Evolutionary conservation across 2,888 invertebrate genomes (phyloP).

Genomic region (Hemistola chrysoprasaria): DNA sequence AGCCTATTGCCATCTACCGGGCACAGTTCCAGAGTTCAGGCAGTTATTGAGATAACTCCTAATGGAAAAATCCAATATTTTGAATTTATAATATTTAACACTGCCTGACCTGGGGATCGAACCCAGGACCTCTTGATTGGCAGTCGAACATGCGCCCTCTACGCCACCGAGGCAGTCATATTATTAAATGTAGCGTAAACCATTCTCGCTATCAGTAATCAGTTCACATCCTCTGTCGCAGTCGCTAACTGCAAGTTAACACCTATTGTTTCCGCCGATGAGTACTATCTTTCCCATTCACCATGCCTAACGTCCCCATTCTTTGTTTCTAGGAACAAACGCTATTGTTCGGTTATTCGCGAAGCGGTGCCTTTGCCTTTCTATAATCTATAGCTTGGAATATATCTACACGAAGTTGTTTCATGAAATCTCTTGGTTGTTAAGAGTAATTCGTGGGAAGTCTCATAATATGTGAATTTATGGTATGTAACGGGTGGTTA

Average conservation of each 20-base stretch:
- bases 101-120: no score
- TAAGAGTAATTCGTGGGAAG: slow-evolving; percentile 17
- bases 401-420: slow-evolving; percentile 43
- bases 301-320: slow-evolving; percentile 46
- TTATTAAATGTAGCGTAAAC: slow-evolving; percentile 23
- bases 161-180: no score
- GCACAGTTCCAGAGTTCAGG: no score
- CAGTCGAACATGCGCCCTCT: no score
- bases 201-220: slow-evolving; percentile 41
- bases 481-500: slow-evolving; percentile 3
- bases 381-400: no score
- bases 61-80: no score
- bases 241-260: slow-evolving; percentile 56
- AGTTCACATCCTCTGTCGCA: slow-evolving; percentile 54
- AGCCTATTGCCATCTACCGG: no score
- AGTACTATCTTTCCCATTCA: slow-evolving; percentile 53
- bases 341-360: slow-evolving; percentile 64
- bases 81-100: no score
- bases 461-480: slow-evolving; percentile 1
- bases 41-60: no score
- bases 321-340: slow-evolving; percentile 55
- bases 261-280: slow-evolving; percentile 61
- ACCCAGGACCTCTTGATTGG: no score
- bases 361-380: slow-evolving; percentile 56
- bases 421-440: slow-evolving; percentile 20